These are phyloP conservation scores for Kryptopterus vitreolus DNA, from an alignment of 2,797 vertebrate genomes.

Conservation along the genomic window DNA sequence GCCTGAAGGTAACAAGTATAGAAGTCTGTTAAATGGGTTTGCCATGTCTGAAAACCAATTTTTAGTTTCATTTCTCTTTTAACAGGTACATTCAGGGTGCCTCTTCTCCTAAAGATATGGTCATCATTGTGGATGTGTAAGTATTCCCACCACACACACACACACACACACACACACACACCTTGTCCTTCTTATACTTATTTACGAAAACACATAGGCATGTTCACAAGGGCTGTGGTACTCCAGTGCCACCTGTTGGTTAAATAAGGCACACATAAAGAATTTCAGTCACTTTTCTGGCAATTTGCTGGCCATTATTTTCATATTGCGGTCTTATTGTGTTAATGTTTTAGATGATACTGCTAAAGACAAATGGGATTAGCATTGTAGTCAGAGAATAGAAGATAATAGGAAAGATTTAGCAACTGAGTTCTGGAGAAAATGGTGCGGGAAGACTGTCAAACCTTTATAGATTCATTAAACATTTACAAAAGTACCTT, in stretches of 20 bases:
- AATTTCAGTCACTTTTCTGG: not conserved
- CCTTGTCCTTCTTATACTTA: not conserved
- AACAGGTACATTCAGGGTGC: conserved; percentile 98
- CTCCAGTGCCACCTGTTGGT: conserved; percentile 73
- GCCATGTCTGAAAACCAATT: conserved; percentile 17
- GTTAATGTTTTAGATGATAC: conserved; percentile 27
- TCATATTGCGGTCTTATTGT: conserved; percentile 30
- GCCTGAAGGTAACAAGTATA: conserved; percentile 26
- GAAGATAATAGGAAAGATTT: conserved; percentile 12
- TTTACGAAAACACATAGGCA: conserved; percentile 7
- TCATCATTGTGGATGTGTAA: conserved; percentile 99
- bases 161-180: conserved; percentile 12
- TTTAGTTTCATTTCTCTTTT: conserved; percentile 53
- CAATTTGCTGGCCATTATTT: conserved; percentile 15
- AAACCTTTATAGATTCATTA: no score
- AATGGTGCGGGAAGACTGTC: not conserved
- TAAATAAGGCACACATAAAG: not conserved
- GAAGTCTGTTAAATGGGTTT: conserved; percentile 28
- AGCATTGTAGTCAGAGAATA: conserved; percentile 18
- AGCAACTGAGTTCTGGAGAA: not conserved
- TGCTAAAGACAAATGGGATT: conserved; percentile 38
- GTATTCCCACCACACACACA: conserved; percentile 64
- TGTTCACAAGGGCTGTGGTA: conserved; percentile 47
- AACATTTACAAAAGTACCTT: no score
- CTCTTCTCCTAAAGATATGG: conserved; percentile 98